Base-by-base conservation (phyloP, 92 coral and sea anemone species). In the Porites cylindrica region DNA sequence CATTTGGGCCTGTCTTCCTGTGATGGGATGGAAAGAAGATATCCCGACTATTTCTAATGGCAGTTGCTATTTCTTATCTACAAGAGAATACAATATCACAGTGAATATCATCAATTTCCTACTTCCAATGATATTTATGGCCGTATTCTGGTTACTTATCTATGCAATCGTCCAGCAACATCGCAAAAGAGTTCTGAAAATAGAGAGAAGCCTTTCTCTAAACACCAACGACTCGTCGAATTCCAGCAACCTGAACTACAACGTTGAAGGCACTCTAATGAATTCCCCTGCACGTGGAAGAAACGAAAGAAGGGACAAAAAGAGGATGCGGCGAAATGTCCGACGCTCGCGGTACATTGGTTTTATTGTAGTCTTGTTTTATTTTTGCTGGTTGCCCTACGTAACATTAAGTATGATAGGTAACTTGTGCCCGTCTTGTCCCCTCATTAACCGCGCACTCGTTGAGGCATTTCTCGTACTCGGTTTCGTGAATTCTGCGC, bases 261-360 rank as follows among this genome's bases (percentile, higher is more conserved):
- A 85, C 70, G 95, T 92, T 53, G 83, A 79, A 38, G 52, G 76
- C 8, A 75, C 91, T 60, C 21, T 9, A 54, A 84, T 90, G 82
- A 77, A 88, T n/a, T 74, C 64, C 1, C 78, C 71, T 1, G 81
- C 78, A 54, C 76, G 71, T 51, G 60, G 75, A 61, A 60, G 54
- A 32, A 87, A 87, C 14, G 86, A 79, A 17, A 81, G 59, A 52
- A 94, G 72, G 61, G 85, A 88, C 23, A 88, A 79, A 74, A 95
- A 91, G 50, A 84, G 74, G 58, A 85, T 93, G 88, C 86, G 88
- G 65, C 87, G 93, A 50, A 89, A 95, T 73, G 80, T 95, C 23
- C 93, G 96, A 56, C 96, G 98, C 8, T 93, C 94, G 14, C 92
- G 94, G 66, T 95, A 93, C 89, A 91, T 95, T 54, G 98, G 96